Percentiles rank a stretch among this genome's conserved stretches.
These are phyloP conservation scores for Dastarcus helophoroides DNA, from an alignment of 2,888 invertebrate species.

Conservation along the genomic window DNA sequence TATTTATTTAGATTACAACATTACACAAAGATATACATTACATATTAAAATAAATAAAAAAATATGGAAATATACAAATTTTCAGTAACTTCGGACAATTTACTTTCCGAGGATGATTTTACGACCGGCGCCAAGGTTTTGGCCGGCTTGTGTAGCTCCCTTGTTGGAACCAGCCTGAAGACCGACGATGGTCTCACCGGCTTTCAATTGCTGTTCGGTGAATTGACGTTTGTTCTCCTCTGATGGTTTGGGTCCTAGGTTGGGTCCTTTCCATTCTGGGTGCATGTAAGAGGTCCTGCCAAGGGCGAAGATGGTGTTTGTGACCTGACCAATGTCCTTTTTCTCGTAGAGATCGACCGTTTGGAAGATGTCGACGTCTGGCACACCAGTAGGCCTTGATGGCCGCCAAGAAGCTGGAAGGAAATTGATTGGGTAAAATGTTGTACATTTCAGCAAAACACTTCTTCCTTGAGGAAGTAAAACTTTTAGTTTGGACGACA, in stretches of 20 bases:
- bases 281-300: conserved; percentile 46
- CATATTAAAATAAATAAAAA: not conserved
- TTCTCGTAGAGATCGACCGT: conserved; percentile 95
- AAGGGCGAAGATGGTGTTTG: conserved; percentile 74
- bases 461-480: too few species aligned
- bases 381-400: conserved; percentile 79
- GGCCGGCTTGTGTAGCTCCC: conserved; percentile 86
- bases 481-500: too few species aligned
- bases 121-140: conserved; percentile 80
- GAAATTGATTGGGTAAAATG: too few species aligned
- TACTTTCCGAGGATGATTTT: conserved; percentile 86
- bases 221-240: conserved; percentile 92
- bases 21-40: too few species aligned
- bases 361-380: conserved; percentile 88
- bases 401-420: conserved; percentile 71
- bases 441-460: too few species aligned
- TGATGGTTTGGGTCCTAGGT: conserved; percentile 87
- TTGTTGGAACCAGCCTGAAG: conserved; percentile 95
- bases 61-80: conserved; percentile 2
- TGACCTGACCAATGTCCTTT: conserved; percentile 78
- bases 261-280: conserved; percentile 53
- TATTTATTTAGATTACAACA: not conserved
- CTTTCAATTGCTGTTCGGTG: conserved; percentile 79
- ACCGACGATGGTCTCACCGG: conserved; percentile 82
- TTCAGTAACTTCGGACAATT: conserved; percentile 10